Evolutionary conservation across 1,140 invertebrate species (phyloP).

Genomic region (Cryptotermes secundus): DNA sequence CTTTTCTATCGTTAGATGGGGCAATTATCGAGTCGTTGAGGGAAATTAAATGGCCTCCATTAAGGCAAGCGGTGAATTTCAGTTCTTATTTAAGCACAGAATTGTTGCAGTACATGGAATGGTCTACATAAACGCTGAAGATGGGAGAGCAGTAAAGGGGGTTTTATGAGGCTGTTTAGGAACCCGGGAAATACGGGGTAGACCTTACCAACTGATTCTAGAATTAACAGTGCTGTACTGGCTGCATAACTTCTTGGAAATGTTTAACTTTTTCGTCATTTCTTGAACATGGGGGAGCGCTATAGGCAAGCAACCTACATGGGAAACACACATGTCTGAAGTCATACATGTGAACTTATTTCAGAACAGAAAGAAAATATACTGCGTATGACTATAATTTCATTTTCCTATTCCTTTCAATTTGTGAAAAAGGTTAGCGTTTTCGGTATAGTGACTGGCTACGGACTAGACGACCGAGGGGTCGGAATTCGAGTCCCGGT

Average conservation of each 20-base stretch:
- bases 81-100: neutral
- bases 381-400: no score
- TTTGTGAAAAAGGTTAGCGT: no score
- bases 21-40: conserved; percentile 18
- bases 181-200: neutral
- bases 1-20: conserved; percentile 15
- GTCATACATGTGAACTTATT: no score
- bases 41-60: conserved; percentile 12
- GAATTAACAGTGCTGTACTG: neutral
- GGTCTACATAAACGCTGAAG: neutral
- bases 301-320: no score
- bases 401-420: no score
- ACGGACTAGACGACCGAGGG: no score
- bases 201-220: neutral
- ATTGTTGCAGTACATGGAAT: conserved; percentile 3
- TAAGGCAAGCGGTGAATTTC: conserved; percentile 15
- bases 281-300: no score
- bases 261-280: no score
- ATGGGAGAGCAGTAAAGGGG: neutral
- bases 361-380: no score
- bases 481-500: no score
- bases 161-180: conserved; percentile 1
- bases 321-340: no score
- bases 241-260: neutral
- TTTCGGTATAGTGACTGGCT: no score